Percentiles rank a stretch among this genome's conserved stretches.
Conservation (phyloP, 2,797 vertebrate species). For the Semaprochilodus insignis region DNA sequence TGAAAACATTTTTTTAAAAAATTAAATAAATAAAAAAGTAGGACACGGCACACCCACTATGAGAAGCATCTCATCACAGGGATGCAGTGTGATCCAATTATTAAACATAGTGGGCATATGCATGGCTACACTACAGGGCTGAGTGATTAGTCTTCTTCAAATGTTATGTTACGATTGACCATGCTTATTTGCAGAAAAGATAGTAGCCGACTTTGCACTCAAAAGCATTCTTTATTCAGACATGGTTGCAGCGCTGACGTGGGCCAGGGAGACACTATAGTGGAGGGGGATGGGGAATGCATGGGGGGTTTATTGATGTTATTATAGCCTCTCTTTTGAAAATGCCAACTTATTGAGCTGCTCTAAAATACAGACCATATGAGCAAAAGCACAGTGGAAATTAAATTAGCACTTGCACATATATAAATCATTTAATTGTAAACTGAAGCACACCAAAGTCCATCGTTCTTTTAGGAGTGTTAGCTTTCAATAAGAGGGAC, state of each 20-base stretch:
- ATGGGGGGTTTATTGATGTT: not conserved
- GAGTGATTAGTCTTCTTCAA: not conserved
- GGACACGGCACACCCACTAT: not conserved
- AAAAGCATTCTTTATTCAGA: not conserved
- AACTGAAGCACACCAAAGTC: too few species aligned
- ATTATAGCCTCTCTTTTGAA: not conserved
- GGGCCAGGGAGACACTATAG: not conserved
- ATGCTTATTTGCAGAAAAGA: conserved; percentile 27
- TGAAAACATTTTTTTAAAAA: not conserved
- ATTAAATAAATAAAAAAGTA: too few species aligned
- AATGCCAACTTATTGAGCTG: not conserved
- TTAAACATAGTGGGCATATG: not conserved
- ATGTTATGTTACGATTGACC: not conserved
- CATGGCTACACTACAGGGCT: too few species aligned
- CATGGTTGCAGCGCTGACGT: not conserved
- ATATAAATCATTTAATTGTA: too few species aligned
- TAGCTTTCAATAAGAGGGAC: too few species aligned
- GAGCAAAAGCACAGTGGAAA: too few species aligned
- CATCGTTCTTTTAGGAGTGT: too few species aligned
- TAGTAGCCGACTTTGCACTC: not conserved
- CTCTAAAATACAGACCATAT: too few species aligned
- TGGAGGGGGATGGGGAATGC: not conserved
- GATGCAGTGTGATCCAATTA: not conserved
- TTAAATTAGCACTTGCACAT: too few species aligned
- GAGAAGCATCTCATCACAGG: not conserved